Evolutionary conservation across 2,888 invertebrate genomes (phyloP).

Genomic region (Melanostoma scalare): DNA sequence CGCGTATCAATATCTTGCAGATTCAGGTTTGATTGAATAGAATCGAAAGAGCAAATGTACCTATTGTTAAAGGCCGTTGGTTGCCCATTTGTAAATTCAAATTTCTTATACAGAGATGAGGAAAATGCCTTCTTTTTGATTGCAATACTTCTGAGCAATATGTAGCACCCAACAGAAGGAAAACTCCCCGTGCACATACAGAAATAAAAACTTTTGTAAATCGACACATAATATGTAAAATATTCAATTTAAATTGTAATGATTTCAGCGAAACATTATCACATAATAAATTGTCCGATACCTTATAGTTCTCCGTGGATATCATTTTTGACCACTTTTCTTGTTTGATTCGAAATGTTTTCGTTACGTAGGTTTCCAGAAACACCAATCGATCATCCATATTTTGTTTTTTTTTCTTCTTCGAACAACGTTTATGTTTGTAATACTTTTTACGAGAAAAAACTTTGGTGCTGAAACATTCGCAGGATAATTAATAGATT

Average conservation of each 20-base stretch:
- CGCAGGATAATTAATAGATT: too few species aligned
- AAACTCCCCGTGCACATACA: not conserved
- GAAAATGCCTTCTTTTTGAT: constrained; percentile 13
- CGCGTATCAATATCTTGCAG: too few species aligned
- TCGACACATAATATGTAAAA: not conserved
- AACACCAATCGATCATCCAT: constrained; percentile 75
- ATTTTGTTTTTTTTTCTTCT: constrained; percentile 70
- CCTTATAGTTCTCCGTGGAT: constrained; percentile 75
- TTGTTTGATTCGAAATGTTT: constrained; percentile 77
- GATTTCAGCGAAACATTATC: too few species aligned
- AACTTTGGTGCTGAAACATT: not conserved
- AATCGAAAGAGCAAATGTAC: too few species aligned
- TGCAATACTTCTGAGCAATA: not conserved
- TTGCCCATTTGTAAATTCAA: not conserved
- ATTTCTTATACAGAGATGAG: not conserved
- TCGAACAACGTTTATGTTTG: constrained; percentile 26
- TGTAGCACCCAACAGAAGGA: not conserved
- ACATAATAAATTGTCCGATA: constrained; percentile 46
- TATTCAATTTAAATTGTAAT: too few species aligned
- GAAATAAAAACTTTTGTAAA: not conserved
- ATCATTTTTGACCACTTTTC: constrained; percentile 78
- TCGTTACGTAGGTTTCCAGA: constrained; percentile 77
- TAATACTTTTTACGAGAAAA: not conserved
- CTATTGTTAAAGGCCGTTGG: too few species aligned
- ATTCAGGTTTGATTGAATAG: too few species aligned